Percentiles rank a stretch among this genome's conserved stretches.
phyloP scores from a whole-genome alignment of 2,888 invertebrate species.

The Rhagophthalmus giganteus region DNA sequence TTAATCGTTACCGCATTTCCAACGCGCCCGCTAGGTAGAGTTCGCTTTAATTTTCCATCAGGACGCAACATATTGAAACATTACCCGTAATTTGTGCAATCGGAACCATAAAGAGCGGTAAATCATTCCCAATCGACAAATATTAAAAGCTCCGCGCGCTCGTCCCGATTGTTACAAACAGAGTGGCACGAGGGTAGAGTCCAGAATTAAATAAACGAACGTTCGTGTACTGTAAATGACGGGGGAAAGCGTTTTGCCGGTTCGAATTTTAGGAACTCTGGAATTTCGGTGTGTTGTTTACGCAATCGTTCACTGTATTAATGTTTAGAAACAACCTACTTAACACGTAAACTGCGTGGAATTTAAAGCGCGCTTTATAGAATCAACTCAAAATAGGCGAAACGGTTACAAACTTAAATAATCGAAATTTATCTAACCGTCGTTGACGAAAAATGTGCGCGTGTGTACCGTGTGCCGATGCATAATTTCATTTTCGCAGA shows the following conservation, averaged over 20 bases:
- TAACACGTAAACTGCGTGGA: not conserved
- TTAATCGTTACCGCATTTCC: slow-evolving; percentile 13
- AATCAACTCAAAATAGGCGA: not conserved
- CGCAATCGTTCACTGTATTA: not conserved
- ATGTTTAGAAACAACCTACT: not conserved
- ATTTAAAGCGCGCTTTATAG: not conserved
- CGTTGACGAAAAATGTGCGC: no score
- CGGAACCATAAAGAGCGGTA: slow-evolving; percentile 33
- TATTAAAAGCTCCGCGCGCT: slow-evolving; percentile 31
- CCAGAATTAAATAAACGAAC: slow-evolving; percentile 29
- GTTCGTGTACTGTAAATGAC: slow-evolving; percentile 23
- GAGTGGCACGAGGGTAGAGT: slow-evolving; percentile 19
- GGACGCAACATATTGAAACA: slow-evolving; percentile 33
- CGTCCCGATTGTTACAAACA: slow-evolving; percentile 20
- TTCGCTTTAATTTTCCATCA: slow-evolving; percentile 28
- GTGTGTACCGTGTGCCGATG: no score
- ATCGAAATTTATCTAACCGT: no score
- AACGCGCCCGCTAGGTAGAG: slow-evolving; percentile 8
- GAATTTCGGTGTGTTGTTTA: slow-evolving; percentile 1
- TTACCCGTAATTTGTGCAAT: slow-evolving; percentile 35
- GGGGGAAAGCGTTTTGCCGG: slow-evolving; percentile 25
- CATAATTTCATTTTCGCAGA: no score
- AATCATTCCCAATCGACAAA: slow-evolving; percentile 36
- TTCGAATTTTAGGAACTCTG: slow-evolving; percentile 15
- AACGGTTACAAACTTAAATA: not conserved